A percentile compares a stretch with the other conserved stretches of the same genome.
Conservation (phyloP, 2,113 vertebrate genomes). For the Lampris megalopsis region DNA sequence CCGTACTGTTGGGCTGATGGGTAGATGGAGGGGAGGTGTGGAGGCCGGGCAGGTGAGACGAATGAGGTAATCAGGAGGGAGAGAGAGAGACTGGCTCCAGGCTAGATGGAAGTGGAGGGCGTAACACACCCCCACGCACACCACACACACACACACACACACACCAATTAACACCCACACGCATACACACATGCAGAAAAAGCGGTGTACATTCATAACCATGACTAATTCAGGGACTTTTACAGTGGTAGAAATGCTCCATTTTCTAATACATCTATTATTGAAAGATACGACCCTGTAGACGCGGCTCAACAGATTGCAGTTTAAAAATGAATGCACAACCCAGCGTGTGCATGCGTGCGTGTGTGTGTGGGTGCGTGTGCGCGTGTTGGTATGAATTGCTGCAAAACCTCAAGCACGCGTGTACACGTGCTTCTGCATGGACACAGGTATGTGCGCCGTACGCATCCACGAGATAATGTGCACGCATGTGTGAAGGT, state of each 20-base stretch:
- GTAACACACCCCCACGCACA: not conserved
- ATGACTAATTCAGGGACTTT: conserved; percentile 77
- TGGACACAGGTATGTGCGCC: too few species aligned
- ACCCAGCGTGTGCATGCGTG: conserved; percentile 25
- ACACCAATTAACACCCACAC: not conserved
- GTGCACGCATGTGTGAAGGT: too few species aligned
- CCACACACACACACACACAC: conserved; percentile 1
- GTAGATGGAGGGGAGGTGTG: too few species aligned
- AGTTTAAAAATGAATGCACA: conserved; percentile 75
- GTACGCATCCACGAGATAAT: too few species aligned
- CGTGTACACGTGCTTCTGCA: too few species aligned
- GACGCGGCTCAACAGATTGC: conserved; percentile 78
- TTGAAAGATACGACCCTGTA: conserved; percentile 74
- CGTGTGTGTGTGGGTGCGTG: not conserved
- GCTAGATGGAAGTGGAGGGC: too few species aligned
- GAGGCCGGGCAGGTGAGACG: too few species aligned
- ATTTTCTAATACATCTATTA: conserved; percentile 81
- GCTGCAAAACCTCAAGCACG: too few species aligned
- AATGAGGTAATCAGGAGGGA: too few species aligned
- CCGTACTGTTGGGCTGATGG: too few species aligned
- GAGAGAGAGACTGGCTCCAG: too few species aligned
- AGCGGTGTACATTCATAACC: conserved; percentile 55
- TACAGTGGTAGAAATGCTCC: conserved; percentile 74
- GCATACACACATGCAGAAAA: conserved; percentile 4
- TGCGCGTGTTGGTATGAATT: not conserved